These are phyloP conservation scores for Allolobophora icterica DNA, from an alignment of 2,888 invertebrate species.

Conservation along the genomic window DNA sequence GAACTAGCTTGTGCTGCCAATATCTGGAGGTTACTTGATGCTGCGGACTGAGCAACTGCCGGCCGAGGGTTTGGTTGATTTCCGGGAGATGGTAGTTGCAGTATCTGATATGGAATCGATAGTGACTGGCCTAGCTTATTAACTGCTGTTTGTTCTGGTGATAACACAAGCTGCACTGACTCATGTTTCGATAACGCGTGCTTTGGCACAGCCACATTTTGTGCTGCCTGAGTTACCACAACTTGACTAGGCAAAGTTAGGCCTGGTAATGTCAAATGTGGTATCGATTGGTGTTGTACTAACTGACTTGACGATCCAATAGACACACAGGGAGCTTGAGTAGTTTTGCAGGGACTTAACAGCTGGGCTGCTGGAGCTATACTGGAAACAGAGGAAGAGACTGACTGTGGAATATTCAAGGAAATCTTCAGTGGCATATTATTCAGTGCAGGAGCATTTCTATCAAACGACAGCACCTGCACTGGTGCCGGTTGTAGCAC, in stretches of 20 bases:
- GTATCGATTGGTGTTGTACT: not conserved
- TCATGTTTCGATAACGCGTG: not conserved
- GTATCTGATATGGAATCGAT: not conserved
- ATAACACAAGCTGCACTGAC: not conserved
- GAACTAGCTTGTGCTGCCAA: not conserved
- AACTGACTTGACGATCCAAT: not conserved
- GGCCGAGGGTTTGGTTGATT: not conserved
- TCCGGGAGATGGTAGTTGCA: not conserved
- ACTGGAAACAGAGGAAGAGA: not conserved
- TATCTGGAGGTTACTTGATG: not conserved
- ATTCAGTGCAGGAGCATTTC: not conserved
- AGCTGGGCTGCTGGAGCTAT: not conserved
- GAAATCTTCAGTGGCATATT: not conserved
- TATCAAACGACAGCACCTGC: constrained; percentile 4
- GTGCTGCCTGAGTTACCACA: constrained; percentile 4
- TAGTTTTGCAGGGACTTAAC: not conserved
- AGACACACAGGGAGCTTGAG: not conserved
- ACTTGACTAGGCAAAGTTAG: not conserved
- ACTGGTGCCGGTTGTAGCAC: not conserved
- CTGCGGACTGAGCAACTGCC: not conserved
- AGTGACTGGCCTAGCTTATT: not conserved
- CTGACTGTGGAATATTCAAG: not conserved
- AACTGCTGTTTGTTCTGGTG: not conserved
- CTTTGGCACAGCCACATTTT: not conserved
- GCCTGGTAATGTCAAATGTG: not conserved